Conservation (phyloP, 2,113 vertebrate species). For the Montifringilla adamsi region DNA sequence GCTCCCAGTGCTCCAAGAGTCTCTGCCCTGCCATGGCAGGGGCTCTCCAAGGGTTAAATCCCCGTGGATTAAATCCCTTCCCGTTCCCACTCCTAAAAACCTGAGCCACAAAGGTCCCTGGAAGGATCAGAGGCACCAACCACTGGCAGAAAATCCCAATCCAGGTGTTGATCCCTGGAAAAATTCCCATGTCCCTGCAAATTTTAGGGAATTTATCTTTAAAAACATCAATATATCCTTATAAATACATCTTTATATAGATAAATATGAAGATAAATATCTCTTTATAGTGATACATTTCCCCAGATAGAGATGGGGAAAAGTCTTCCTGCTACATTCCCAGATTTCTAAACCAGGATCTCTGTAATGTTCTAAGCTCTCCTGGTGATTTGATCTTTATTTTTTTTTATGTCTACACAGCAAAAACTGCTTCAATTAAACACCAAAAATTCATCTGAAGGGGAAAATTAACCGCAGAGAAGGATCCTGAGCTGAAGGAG, state of each 20-base stretch:
- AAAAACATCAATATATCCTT: not conserved
- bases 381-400: not conserved
- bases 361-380: not conserved
- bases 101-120: not conserved
- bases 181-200: not conserved
- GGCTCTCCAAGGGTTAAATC: not conserved
- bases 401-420: not conserved
- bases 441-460: not conserved
- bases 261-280: not conserved
- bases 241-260: not conserved
- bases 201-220: not conserved
- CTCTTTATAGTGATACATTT: not conserved
- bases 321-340: not conserved
- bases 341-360: not conserved
- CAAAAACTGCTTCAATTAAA: not conserved
- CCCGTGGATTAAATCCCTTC: not conserved
- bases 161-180: not conserved
- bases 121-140: not conserved
- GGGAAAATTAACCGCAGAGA: rapidly evolving
- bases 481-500: not conserved
- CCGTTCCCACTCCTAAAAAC: not conserved
- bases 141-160: not conserved
- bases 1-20: rapidly evolving
- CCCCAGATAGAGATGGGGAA: not conserved
- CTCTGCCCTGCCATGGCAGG: not conserved